Conservation (phyloP, 37 sponge, comb jelly and placozoan genomes). For the Halisarca cf. caerulea region DNA sequence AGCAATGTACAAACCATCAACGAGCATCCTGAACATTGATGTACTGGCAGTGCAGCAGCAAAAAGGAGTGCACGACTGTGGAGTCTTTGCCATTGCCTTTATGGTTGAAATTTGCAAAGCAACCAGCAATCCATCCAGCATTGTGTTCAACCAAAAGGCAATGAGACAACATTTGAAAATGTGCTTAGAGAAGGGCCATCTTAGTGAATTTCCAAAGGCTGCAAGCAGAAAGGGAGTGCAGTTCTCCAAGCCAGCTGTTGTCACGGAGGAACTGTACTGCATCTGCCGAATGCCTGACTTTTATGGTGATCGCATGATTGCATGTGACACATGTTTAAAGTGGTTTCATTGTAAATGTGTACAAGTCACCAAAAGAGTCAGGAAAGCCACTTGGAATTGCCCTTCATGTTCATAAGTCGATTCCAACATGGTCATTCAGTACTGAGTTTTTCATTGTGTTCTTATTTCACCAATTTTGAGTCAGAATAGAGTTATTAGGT, state of each 20-base stretch:
- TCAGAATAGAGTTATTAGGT: no score
- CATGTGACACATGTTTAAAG: background rate
- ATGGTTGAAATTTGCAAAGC: slow-evolving; percentile 8
- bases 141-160: background rate
- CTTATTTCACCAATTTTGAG: no score
- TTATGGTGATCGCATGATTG: background rate
- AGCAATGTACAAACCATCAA: background rate
- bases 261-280: background rate
- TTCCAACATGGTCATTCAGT: no score
- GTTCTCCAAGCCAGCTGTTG: background rate
- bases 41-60: background rate
- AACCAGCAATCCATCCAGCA: background rate
- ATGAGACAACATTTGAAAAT: background rate
- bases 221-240: background rate
- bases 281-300: background rate
- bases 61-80: background rate
- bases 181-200: background rate
- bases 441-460: no score
- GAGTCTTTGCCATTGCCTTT: background rate
- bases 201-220: background rate
- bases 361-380: no score
- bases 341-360: background rate
- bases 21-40: background rate
- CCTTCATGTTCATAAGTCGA: no score
- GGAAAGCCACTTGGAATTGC: no score